These are phyloP conservation scores for Equus przewalskii DNA, from an alignment of 2,113 vertebrate genomes.

Conservation along the genomic window DNA sequence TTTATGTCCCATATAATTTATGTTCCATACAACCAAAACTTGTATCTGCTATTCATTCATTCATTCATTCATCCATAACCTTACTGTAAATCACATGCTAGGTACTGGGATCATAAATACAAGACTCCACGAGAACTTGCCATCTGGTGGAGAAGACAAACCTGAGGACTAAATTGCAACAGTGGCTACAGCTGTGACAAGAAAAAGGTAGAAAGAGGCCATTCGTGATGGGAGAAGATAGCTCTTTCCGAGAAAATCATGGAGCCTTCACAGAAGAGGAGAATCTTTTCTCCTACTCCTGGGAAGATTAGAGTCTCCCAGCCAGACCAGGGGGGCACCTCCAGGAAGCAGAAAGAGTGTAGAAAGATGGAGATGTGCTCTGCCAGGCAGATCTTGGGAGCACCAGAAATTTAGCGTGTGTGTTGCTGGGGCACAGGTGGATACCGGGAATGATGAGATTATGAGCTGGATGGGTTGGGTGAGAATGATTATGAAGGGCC, in stretches of 20 bases:
- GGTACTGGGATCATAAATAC: neutral
- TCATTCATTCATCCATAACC: neutral
- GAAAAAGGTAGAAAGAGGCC: neutral
- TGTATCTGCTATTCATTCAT: neutral
- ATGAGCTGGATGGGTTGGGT: too few species aligned
- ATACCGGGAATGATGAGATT: fast-evolving
- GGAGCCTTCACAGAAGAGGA: neutral
- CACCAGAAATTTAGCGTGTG: too few species aligned
- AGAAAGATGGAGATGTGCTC: neutral
- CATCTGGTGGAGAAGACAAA: too few species aligned
- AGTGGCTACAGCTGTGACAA: neutral
- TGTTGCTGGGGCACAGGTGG: neutral
- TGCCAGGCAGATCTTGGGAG: too few species aligned
- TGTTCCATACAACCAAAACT: neutral
- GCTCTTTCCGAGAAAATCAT: neutral
- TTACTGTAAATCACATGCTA: too few species aligned
- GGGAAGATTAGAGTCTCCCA: neutral
- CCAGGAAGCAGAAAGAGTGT: too few species aligned
- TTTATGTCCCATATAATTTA: too few species aligned
- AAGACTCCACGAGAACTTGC: neutral
- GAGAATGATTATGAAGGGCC: neutral
- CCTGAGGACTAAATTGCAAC: neutral
- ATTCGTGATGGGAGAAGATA: neutral
- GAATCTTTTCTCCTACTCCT: neutral
- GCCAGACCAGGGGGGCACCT: too few species aligned